Base-by-base conservation (phyloP, 30 jellyfish, hydroid and myxozoan species). In the Phacellophora camtschatica region DNA sequence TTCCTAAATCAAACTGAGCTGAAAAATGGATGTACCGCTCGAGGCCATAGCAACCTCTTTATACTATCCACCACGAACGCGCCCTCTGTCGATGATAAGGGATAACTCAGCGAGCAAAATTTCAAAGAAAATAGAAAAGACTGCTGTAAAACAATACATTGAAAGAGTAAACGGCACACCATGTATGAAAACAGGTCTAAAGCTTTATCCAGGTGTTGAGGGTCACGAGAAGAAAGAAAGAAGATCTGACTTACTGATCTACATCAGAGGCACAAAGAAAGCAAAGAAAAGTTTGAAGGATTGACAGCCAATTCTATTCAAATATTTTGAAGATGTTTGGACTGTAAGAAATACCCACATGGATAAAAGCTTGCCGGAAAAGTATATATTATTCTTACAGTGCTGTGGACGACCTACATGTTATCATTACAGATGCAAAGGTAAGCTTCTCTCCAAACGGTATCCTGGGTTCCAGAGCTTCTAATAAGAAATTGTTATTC, bases 31-130 rank as follows among this genome's bases (percentile, higher is more conserved):
- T 30, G 55, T 18, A 63, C 35, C 15, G 59, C 77, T 0, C 51
- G 28, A 28, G 77, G 41, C 27, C 77, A 63, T 34, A 63, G 77
- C 54, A 32, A 34, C 77, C 31, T 63, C 28, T 34, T 63, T 34
- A 63, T 63, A 25, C 77, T 58, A 28, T 63, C 77, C 16, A 63
- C 77, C 30, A 16, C 30, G 55, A 32, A 19, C 3, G 55, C 61
- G 30, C 28, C 55, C 77, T 16, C 30, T 34, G 28, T 63, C 24
- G 55, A 63, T 63, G 54, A 34, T 29, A 63, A 63, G 3, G 77
- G 77, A 5, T 18, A 5, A 30, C 56, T 63, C 31, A 63, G 54
- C 23, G 35, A 28, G 51, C 41, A 16, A 34, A 63, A 63, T 59
- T 32, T 63, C 28, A 1, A 28, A 22, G 77, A 3, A 32, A 63